Evolutionary conservation across 2,797 vertebrate genomes (phyloP).

Genomic region (Sylvilagus floridanus): DNA sequence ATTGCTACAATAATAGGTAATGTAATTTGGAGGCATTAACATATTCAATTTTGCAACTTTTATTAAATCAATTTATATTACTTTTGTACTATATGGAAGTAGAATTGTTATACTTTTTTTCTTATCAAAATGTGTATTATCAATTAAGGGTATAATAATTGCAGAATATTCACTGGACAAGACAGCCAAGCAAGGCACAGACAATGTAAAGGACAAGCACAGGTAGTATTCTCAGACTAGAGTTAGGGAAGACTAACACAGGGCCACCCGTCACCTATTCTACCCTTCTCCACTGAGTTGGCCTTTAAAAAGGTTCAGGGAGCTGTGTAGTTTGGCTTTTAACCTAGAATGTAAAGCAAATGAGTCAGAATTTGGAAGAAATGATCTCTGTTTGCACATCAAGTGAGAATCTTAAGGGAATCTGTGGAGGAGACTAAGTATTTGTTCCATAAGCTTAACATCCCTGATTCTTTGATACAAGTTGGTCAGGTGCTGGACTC

Average conservation of each 20-base stretch:
- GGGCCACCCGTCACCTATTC: not conserved
- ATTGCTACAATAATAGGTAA: not conserved
- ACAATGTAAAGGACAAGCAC: not conserved
- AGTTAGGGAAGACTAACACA: not conserved
- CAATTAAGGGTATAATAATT: slow-evolving; percentile 30
- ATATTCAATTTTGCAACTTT: slow-evolving; percentile 48
- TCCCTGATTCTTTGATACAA: not conserved
- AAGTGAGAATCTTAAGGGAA: not conserved
- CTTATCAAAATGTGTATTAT: slow-evolving; percentile 20
- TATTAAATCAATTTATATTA: not conserved
- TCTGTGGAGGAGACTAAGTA: not conserved
- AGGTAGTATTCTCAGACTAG: not conserved
- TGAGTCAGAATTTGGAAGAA: not conserved
- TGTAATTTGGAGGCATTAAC: not conserved
- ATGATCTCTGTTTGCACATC: not conserved
- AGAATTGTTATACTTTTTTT: not conserved
- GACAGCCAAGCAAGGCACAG: not conserved
- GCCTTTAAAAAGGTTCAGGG: not conserved
- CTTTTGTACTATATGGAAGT: slow-evolving; percentile 1
- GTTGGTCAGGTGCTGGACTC: not conserved
- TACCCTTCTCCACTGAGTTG: not conserved
- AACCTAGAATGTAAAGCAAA: not conserved
- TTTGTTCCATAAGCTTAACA: not conserved
- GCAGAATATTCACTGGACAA: not conserved
- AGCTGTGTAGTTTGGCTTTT: not conserved